Base-by-base conservation (phyloP, 2,888 invertebrate genomes). In the Tineola bisselliella region DNA sequence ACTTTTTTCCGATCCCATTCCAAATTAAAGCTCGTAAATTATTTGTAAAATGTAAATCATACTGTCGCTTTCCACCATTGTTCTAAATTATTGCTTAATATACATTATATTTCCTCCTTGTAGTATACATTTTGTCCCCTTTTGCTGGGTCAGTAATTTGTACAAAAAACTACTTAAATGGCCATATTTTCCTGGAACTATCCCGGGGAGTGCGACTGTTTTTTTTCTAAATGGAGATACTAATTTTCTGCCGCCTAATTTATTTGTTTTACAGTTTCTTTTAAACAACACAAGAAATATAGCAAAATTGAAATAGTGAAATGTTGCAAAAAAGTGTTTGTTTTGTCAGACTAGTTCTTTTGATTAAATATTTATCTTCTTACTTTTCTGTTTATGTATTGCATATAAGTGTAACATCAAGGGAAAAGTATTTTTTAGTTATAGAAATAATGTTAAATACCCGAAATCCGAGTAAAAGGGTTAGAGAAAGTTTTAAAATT, bases 201-300 rank as follows among this genome's bases (percentile, higher is more conserved):
- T 48, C 15, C 48, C 15, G 48, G 48, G 1, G 48, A 48, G 74
- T 75, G 76, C 73, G 71, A 70, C 69, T 67, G 76, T 79, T 82
- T 83, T 82, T 71, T 62, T 70, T 61, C 44, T 67, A 70, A 73
- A 71, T 71, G 70, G 71, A 63, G 65, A 25, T 62, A 13, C 1
- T 38, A n/a, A n/a, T 65, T 68, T 65, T 71, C 70, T 73, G 76
- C 77, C 80, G 73, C 80, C 75, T 71, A 75, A 75, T 76, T 77
- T 77, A 77, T 81, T 83, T 80, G 76, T 77, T 74, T 79, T 74
- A 79, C 76, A 77, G 75, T 71, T 70, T 69, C 6, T 72, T 64
- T 66, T 68, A 48, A 48, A 13, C 10, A 15, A 48, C 17, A 48
- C 17, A 8, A 15, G 48, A n/a, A n/a, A n/a, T n/a, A n/a, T n/a